Evolutionary conservation across 2,113 vertebrate genomes (phyloP).

Genomic region (Fregetta grallaria): DNA sequence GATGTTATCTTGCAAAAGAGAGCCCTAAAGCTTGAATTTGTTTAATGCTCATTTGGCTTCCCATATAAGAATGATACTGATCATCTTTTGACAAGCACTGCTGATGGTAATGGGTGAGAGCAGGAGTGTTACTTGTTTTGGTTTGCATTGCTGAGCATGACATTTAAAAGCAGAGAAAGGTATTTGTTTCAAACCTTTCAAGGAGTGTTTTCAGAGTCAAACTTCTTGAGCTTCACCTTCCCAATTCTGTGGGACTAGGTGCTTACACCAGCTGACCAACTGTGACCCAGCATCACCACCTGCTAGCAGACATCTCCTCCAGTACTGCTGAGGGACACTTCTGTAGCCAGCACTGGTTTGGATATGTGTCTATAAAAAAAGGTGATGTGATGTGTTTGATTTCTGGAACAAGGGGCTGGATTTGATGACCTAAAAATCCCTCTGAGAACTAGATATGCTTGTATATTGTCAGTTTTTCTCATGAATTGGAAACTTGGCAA

Average conservation of each 20-base stretch:
- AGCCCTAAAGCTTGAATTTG: constrained; percentile 49
- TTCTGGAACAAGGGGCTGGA: background rate
- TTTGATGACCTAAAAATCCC: background rate
- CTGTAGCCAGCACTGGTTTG: background rate
- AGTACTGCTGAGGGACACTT: background rate
- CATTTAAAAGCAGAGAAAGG: background rate
- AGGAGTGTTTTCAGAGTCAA: background rate
- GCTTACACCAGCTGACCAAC: background rate
- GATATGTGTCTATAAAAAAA: background rate
- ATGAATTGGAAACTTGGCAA: background rate
- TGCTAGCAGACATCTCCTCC: background rate
- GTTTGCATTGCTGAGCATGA: background rate
- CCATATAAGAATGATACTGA: constrained; percentile 10
- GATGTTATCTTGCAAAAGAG: constrained; percentile 50
- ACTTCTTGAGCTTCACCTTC: background rate
- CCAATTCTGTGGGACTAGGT: background rate
- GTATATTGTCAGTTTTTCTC: background rate
- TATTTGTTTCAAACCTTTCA: background rate
- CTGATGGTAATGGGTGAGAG: background rate
- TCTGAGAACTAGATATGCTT: background rate
- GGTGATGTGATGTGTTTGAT: background rate
- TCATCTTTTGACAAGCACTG: constrained; percentile 23
- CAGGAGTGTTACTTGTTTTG: background rate
- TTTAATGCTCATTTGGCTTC: constrained; percentile 60
- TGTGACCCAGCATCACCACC: background rate